Base-by-base conservation (phyloP, 2,888 invertebrate genomes). In the Polydrusus cervinus region DNA sequence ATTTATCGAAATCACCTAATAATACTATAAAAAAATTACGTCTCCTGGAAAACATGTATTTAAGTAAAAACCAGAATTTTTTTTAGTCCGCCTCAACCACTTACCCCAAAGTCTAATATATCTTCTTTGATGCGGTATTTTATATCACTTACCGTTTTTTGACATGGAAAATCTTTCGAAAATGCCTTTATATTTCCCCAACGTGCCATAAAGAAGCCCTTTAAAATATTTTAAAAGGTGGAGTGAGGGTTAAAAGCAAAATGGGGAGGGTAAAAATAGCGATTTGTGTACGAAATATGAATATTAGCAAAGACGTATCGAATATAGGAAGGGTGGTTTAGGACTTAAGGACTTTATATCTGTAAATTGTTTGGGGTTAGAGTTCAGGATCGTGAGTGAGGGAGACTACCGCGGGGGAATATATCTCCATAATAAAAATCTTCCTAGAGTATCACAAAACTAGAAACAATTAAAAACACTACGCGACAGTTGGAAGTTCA, bases 91-190 rank as follows among this genome's bases (percentile, higher is more conserved):
- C 25, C 20, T 53, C 25, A 53, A 25, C 53, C 53, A 53, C 25
- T 25, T 11, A 34, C 30, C 40, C 38, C 57, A 10, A 9, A 60
- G 38, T 16, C 38, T 16, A 65, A 67, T 67, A 67, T 34, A 55
- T 67, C 67, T 67, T 38, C 38, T 67, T 55, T 67, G 55, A 53
- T 67, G 67, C 18, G 14, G 49, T 67, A 67, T 67, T 67, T 67
- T 53, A 67, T 67, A 67, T 53, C 67, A 67, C 67, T 67, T 67
- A 67, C 57, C 53, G 67, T 53, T 67, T 53, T 67, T 55, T 67
- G 67, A 67, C 67, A 67, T 51, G 49, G 67, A 67, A 67, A 67
- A 67, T 67, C 67, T 67, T 67, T 67, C 53, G 55, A 55, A 67
- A 67, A 67, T 67, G 67, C 67, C 43, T 67, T 67, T 67, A 67